Base-by-base conservation (phyloP, 2,888 invertebrate species). In the Bhutanitis thaidina region DNA sequence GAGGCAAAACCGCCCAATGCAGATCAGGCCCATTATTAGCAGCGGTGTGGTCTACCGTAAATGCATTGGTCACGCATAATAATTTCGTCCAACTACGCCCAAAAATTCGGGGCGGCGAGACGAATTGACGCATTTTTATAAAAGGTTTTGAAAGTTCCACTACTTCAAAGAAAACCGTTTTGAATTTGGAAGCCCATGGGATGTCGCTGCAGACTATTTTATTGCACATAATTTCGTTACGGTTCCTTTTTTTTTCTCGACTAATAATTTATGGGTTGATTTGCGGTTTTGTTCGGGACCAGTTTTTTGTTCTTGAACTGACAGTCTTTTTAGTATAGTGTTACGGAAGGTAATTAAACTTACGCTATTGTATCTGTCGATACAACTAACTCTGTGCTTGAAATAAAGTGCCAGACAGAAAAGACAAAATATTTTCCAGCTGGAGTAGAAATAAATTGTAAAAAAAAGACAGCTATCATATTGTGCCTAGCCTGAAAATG, bases 61-160 rank as follows among this genome's bases (percentile, higher is more conserved):
- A 52, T 25, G 52, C 52, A 52, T 52, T 52, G 41, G 52, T 46
- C 46, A 52, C 43, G 52, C 41, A 30, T 52, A 36, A 52, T 43
- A 46, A 46, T 46, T 46, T 41, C 27, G 35, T 35, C 20, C 41
- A 20, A 52, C 30, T 32, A 46, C 41, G 37, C 44, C 52, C 52
- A 25, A 29, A n/a, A 47, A 46, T 41, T 46, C 37, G 46, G 46
- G 46, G 46, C 52, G 41, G 52, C 43, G 46, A 15, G 46, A 30
- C 52, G 46, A 52, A 52, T 46, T 34, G 37, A 29, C 25, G 30
- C 43, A 16, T 41, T 47, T 36, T 36, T 49, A 12, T 46, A 30
- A 36, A 37, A 38, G 37, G 30, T 32, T 32, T 25, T 9, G 12
- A 13, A 35, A 12, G 25, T 32, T 30, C 46, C 13, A n/a, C n/a